Percentiles rank a stretch among this genome's conserved stretches.
phyloP scores from a whole-genome alignment of 1,140 invertebrate species.

The Laodelphax striatellus region DNA sequence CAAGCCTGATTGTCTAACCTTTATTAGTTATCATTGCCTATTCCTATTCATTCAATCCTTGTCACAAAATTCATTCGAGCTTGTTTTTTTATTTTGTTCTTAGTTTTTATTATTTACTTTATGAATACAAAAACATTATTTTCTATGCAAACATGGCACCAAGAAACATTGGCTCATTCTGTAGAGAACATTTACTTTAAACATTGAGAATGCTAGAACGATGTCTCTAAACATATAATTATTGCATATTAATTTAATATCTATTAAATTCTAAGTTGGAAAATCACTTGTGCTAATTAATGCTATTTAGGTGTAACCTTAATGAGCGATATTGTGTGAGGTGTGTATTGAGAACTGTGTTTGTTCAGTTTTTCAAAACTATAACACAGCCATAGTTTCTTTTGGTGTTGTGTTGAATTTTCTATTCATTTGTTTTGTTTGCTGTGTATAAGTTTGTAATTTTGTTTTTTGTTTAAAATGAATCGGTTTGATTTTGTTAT shows the following conservation, averaged over 20 bases:
- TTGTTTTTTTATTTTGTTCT: not conserved
- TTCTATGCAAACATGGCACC: slow-evolving; percentile 18
- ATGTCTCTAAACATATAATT: not conserved
- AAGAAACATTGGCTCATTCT: slow-evolving; percentile 42
- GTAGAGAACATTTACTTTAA: slow-evolving; percentile 18
- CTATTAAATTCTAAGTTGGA: no score
- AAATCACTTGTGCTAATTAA: no score
- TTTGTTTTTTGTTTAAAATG: not conserved
- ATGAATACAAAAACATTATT: not conserved
- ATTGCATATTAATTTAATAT: not conserved
- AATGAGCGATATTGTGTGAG: slow-evolving; percentile 26
- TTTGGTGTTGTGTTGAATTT: not conserved
- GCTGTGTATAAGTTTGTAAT: not conserved
- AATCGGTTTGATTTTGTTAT: no score
- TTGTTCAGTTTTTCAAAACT: no score
- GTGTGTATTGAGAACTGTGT: slow-evolving; percentile 15
- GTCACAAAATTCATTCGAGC: not conserved
- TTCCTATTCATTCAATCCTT: not conserved
- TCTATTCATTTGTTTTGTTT: slow-evolving; percentile 1
- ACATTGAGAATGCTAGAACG: slow-evolving; percentile 13
- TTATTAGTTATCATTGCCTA: no score
- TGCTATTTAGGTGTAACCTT: slow-evolving; percentile 5
- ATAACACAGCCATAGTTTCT: slow-evolving; percentile 2
- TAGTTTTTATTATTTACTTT: slow-evolving; percentile 2
- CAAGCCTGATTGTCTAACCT: no score